Evolutionary conservation across 2,888 invertebrate genomes (phyloP).

Genomic region (Meiosimyza decipiens): DNA sequence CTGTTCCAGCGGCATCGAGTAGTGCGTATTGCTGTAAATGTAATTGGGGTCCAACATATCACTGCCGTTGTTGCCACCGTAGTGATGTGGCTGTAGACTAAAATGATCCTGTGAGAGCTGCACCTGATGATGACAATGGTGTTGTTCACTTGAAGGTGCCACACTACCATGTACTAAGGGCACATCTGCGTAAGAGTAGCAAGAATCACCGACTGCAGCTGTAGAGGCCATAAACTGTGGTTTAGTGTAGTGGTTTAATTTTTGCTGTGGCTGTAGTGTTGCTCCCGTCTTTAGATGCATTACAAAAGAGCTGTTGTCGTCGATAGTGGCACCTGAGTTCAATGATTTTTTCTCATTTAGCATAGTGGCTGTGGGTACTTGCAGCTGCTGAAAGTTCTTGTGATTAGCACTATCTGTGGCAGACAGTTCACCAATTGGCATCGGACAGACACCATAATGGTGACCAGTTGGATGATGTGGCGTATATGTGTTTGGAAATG

Average conservation of each 20-base stretch:
- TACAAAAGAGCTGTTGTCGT: constrained; percentile 61
- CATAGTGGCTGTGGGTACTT: constrained; percentile 63
- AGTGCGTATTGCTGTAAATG: constrained; percentile 63
- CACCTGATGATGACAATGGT: constrained; percentile 41
- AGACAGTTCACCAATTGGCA: constrained; percentile 74
- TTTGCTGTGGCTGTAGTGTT: constrained; percentile 44
- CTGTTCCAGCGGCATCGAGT: constrained; percentile 64
- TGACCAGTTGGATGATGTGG: constrained; percentile 60
- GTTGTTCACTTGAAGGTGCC: constrained; percentile 30
- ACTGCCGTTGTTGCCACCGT: constrained; percentile 40
- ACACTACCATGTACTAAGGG: constrained; percentile 54
- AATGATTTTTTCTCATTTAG: constrained; percentile 59
- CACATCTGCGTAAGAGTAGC: constrained; percentile 61
- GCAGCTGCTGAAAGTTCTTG: constrained; percentile 64
- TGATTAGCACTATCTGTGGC: constrained; percentile 40
- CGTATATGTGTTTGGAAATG: constrained; percentile 64
- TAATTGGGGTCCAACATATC: constrained; percentile 65
- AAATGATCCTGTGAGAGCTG: constrained; percentile 42
- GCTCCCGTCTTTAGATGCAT: constrained; percentile 60
- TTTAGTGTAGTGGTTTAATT: constrained; percentile 60
- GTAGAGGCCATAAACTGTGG: constrained; percentile 59
- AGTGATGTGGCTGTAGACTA: constrained; percentile 47
- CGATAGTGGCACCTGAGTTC: constrained; percentile 46
- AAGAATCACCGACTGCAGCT: constrained; percentile 57
- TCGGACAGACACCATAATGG: constrained; percentile 72